These are phyloP conservation scores for Montipora capitata DNA, from an alignment of 92 coral and sea anemone genomes.

Conservation along the genomic window DNA sequence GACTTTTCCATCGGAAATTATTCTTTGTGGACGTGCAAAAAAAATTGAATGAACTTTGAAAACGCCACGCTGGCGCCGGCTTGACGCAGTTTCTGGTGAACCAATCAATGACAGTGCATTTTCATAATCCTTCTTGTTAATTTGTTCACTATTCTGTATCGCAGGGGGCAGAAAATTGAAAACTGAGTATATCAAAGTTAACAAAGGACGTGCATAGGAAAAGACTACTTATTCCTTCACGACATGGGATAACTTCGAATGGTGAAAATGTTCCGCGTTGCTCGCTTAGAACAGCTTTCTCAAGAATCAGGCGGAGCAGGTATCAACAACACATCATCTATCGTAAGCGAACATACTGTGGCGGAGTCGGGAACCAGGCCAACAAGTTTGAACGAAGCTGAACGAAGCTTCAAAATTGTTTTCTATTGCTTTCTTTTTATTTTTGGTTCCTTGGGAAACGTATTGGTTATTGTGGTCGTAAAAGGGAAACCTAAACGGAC, in stretches of 20 bases:
- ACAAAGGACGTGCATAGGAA: background rate
- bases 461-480: slow-evolving; percentile 75
- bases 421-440: slow-evolving; percentile 77
- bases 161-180: too few species aligned
- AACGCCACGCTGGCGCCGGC: too few species aligned
- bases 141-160: too few species aligned
- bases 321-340: slow-evolving; percentile 12
- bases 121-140: too few species aligned
- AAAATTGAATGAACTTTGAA: too few species aligned
- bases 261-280: slow-evolving; percentile 20
- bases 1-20: too few species aligned
- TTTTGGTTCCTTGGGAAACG: slow-evolving; percentile 82
- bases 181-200: too few species aligned
- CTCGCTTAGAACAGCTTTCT: slow-evolving; percentile 11
- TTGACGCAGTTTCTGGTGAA: too few species aligned
- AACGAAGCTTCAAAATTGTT: slow-evolving; percentile 67
- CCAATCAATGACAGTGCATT: too few species aligned
- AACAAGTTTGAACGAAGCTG: slow-evolving; percentile 48
- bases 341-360: slow-evolving; percentile 5
- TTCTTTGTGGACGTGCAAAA: too few species aligned
- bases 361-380: background rate
- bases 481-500: slow-evolving; percentile 77
- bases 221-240: background rate
- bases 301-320: background rate
- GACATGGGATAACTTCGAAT: background rate